Evolutionary conservation across 2,797 vertebrate species (phyloP), one percentile per base, ranked within the genome.

Genomic region (Gallinago stenura): DNA sequence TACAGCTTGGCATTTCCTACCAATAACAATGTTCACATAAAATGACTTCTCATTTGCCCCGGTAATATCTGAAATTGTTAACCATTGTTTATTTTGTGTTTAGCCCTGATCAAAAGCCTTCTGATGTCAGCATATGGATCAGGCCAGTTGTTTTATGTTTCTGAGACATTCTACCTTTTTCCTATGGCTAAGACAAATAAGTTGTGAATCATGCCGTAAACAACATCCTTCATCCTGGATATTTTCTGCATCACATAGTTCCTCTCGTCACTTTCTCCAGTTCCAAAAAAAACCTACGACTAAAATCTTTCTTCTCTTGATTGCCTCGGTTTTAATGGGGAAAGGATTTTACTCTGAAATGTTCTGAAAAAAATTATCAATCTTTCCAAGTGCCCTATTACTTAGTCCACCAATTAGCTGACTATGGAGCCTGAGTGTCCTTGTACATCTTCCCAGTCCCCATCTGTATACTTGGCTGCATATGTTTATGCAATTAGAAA

Each of bases 401-500:
- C 54, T 95, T 94, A 93, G 69, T 72, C 87, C 72, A 78, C 69
- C 88, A 93, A 85, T 95, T 89, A 96, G 54, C 71, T 95, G 92
- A 41, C 75, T 92, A 19, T 22, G 62, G 92, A 96, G 76, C 46
- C 92, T 83, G 43, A 95, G 87, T 91, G 89, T 91, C 88, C 92
- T 93, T 96, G 93, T 83, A 87, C 84, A 60, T 95, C 78, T 92
- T 95, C 76, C 89, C 84, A 83, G 86, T 86, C 69, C 84, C 89
- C 93, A 94, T 91, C 84, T 94, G 95, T 73, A 79, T 66, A 94
- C 37, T 95, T 95, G 92, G 84, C 93, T 95, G 95, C 93, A 93
- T 93, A 95, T 94, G 76, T 89, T 97, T 95, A 93, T 91, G 83
- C 83, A 95, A 89, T 95, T 95, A 93, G 83, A 95, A 97, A 92